Conservation (phyloP, 37 sponge, comb jelly and placozoan species). For the Beroe forskalii region DNA sequence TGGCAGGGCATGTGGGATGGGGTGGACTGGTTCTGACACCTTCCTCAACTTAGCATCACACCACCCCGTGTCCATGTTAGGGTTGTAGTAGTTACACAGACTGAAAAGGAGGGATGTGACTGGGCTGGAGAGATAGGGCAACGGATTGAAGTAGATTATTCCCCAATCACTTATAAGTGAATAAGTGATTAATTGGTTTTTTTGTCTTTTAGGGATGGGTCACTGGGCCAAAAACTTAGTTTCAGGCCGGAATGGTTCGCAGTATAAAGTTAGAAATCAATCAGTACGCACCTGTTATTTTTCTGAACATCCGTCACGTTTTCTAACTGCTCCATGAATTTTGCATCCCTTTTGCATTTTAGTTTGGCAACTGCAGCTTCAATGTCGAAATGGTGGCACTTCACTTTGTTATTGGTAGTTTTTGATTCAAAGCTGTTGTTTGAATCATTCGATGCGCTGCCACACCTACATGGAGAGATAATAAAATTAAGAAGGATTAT, state of each 20-base stretch:
- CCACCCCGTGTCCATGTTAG: neutral
- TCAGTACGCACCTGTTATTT: conserved; percentile 30
- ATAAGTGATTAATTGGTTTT: no score
- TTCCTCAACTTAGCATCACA: neutral
- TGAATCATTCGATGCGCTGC: neutral
- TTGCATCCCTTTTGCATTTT: neutral
- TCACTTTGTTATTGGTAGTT: neutral
- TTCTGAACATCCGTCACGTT: conserved; percentile 21
- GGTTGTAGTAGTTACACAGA: conserved; percentile 59
- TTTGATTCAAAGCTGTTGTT: neutral
- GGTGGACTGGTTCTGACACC: neutral
- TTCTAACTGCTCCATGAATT: neutral
- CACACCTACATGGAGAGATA: no score
- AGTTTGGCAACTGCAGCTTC: conserved; percentile 28
- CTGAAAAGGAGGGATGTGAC: no score
- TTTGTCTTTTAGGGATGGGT: no score
- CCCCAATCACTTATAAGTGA: no score
- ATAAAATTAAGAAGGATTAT: no score
- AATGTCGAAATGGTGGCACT: conserved; percentile 14
- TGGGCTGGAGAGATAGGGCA: no score
- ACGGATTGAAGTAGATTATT: no score
- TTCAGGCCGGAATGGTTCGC: no score
- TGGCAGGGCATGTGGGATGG: neutral
- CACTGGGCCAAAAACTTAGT: no score
- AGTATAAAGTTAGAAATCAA: no score